Percentiles rank a stretch among this genome's conserved stretches.
Evolutionary conservation across 2,113 vertebrate species (phyloP).

Genomic region (Heterotilapia buettikoferi): DNA sequence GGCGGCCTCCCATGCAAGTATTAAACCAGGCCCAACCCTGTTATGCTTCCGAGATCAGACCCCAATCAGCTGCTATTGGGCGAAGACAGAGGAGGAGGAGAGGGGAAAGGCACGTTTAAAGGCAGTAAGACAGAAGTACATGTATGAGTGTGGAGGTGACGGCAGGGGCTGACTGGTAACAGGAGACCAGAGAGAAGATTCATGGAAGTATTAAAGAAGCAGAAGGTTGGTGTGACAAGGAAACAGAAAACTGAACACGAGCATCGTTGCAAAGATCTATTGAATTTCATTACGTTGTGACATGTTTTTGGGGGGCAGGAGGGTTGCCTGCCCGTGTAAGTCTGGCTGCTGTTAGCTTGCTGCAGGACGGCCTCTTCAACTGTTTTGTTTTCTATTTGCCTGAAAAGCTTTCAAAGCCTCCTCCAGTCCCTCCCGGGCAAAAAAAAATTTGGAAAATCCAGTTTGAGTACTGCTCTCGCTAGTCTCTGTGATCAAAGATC

Average conservation of each 20-base stretch:
- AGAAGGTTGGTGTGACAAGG: not conserved
- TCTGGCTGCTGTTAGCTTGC: not conserved
- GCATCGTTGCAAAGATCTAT: not conserved
- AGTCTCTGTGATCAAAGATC: conserved; percentile 42
- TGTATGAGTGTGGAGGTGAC: not conserved
- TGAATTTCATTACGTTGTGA: not conserved
- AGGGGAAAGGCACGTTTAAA: not conserved
- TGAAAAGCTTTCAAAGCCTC: not conserved
- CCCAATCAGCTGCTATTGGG: not conserved
- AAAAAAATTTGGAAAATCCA: not conserved
- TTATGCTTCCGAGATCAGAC: not conserved
- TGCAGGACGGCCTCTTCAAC: not conserved
- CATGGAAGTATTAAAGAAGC: not conserved
- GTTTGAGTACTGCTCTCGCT: not conserved
- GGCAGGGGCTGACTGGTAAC: not conserved
- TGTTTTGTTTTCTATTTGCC: not conserved
- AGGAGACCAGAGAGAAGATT: not conserved
- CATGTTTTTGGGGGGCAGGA: not conserved
- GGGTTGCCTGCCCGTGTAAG: not conserved
- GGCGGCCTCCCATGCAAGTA: not conserved
- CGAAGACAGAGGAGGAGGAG: not conserved
- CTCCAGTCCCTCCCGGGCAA: not conserved
- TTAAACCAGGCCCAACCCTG: not conserved
- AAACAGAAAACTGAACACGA: not conserved
- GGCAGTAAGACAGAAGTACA: not conserved